Conservation (phyloP, 2,888 invertebrate genomes). For the Cyclophora punctaria region DNA sequence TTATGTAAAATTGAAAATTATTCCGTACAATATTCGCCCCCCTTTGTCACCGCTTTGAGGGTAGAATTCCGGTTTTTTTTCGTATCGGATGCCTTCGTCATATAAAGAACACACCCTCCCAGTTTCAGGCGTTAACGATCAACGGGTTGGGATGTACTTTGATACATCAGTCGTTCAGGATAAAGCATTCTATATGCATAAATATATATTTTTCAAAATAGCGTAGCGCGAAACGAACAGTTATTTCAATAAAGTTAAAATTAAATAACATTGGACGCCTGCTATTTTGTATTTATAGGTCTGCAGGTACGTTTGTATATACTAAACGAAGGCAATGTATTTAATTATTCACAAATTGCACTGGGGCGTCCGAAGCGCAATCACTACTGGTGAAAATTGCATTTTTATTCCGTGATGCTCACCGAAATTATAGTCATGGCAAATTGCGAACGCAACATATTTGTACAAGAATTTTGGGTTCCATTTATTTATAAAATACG, state of each 20-base stretch:
- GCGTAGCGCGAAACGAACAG: neutral
- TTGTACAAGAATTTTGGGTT: conserved; percentile 24
- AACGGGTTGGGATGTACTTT: neutral
- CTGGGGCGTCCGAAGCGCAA: conserved; percentile 40
- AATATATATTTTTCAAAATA: neutral
- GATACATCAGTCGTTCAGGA: neutral
- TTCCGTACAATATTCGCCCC: too few relatives aligned
- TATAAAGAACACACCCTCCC: neutral
- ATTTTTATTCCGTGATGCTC: conserved; percentile 47
- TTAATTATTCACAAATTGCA: conserved; percentile 49
- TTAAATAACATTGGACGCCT: neutral
- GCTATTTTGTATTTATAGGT: neutral
- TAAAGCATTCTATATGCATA: neutral
- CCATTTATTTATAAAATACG: too few relatives aligned
- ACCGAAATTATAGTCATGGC: conserved; percentile 48
- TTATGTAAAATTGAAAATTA: too few relatives aligned
- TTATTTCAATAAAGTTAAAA: neutral
- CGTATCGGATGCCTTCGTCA: neutral
- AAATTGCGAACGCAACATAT: conserved; percentile 40
- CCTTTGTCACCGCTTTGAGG: too few relatives aligned
- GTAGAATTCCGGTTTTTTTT: too few relatives aligned
- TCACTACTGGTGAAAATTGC: conserved; percentile 49
- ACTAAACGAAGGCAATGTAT: conserved; percentile 41
- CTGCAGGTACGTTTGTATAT: conserved; percentile 8
- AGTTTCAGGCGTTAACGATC: neutral